Percentiles rank a stretch among this genome's conserved stretches.
phyloP scores from a whole-genome alignment of 1,140 invertebrate species.

The Calosoma granatense region DNA sequence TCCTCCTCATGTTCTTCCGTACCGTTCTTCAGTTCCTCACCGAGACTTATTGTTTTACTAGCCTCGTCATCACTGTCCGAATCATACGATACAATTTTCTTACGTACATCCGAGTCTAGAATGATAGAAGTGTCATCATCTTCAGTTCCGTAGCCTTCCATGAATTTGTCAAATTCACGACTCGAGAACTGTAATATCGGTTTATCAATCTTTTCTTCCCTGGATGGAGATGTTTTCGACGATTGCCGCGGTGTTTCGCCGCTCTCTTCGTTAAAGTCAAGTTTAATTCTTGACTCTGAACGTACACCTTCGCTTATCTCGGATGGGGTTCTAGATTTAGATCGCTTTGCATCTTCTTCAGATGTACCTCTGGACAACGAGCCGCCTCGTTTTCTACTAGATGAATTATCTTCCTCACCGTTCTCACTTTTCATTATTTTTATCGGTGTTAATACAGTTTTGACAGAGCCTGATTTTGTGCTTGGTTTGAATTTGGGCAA shows the following conservation, averaged over 20 bases:
- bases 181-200: neutral
- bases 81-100: neutral
- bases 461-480: slow-evolving; percentile 12
- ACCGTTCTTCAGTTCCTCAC: neutral
- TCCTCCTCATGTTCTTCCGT: neutral
- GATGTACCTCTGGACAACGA: neutral
- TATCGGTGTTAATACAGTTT: neutral
- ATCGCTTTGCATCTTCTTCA: neutral
- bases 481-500: slow-evolving; percentile 47
- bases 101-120: neutral
- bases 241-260: neutral
- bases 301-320: neutral
- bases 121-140: neutral
- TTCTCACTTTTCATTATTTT: slow-evolving; percentile 14
- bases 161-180: slow-evolving; percentile 12
- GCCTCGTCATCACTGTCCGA: neutral
- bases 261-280: neutral
- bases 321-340: neutral
- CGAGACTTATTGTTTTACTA: neutral
- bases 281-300: neutral
- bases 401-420: slow-evolving; percentile 16
- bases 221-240: neutral
- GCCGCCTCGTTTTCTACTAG: neutral
- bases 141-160: slow-evolving; percentile 21
- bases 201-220: neutral